Evolutionary conservation across 2,797 vertebrate genomes (phyloP).

Genomic region (Setipinna tenuifilis): DNA sequence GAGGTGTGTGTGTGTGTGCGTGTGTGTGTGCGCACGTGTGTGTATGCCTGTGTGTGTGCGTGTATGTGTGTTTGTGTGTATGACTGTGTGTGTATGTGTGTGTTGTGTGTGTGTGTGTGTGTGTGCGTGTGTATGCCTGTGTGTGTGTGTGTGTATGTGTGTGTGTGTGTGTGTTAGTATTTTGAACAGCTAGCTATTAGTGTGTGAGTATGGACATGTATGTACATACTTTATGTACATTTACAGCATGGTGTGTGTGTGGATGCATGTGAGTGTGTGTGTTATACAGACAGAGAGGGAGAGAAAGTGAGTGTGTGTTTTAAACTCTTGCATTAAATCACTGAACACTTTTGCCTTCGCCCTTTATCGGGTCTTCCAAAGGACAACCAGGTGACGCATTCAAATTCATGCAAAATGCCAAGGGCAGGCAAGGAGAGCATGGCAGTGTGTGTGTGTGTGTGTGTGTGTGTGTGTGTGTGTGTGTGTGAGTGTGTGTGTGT

Average conservation of each 20-base stretch:
- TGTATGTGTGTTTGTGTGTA: not conserved
- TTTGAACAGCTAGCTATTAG: too few relatives aligned
- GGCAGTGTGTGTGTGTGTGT: not conserved
- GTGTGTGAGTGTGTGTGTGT: not conserved
- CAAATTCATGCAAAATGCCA: not conserved
- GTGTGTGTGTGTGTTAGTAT: too few relatives aligned
- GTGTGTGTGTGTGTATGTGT: too few relatives aligned
- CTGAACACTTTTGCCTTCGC: not conserved
- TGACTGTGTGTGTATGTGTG: not conserved
- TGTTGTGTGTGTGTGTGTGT: not conserved
- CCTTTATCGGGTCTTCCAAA: not conserved
- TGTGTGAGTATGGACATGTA: too few relatives aligned
- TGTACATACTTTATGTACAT: too few relatives aligned
- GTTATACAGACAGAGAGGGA: too few relatives aligned
- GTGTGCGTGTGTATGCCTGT: not conserved
- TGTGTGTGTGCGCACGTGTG: constrained; percentile 7
- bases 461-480: not conserved
- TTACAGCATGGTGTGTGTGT: too few relatives aligned
- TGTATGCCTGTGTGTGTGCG: not conserved
- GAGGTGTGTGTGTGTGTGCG: constrained; percentile 77
- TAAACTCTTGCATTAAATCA: not conserved
- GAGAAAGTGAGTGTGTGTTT: not conserved
- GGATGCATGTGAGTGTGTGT: too few relatives aligned
- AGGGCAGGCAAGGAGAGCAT: not conserved
- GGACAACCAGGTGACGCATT: not conserved